phyloP scores from a whole-genome alignment of 2,113 vertebrate genomes.

The Dipodomys ordii region DNA sequence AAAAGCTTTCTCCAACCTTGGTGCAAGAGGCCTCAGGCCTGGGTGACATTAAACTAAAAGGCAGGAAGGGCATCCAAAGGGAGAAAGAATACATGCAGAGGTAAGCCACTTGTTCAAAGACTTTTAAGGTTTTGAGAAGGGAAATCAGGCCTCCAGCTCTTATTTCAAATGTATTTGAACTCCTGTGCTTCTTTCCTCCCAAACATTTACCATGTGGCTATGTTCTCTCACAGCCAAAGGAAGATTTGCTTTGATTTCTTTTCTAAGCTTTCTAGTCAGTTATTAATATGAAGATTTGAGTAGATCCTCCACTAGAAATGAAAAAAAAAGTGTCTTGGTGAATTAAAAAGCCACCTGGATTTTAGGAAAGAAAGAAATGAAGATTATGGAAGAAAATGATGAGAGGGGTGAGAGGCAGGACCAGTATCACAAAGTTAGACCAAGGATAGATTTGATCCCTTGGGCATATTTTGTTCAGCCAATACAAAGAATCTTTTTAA shows the following conservation, averaged over 20 bases:
- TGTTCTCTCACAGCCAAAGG: background rate
- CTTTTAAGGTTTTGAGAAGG: background rate
- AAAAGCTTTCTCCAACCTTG: background rate
- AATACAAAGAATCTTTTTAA: background rate
- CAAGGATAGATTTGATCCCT: background rate
- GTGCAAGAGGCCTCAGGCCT: background rate
- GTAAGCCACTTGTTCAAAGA: background rate
- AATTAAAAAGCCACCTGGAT: background rate
- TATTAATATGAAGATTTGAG: background rate
- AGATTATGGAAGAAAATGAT: background rate
- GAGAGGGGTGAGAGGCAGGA: background rate
- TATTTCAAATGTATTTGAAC: background rate
- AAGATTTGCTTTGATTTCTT: background rate
- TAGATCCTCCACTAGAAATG: background rate
- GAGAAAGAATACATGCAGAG: background rate
- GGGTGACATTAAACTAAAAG: background rate
- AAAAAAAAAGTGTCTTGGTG: background rate
- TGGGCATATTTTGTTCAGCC: background rate
- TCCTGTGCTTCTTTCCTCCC: background rate
- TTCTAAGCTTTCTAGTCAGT: background rate
- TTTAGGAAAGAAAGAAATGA: background rate
- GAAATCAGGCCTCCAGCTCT: background rate
- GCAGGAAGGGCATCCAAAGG: background rate
- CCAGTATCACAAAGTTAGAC: background rate
- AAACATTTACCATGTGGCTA: background rate